Percentiles rank a stretch among this genome's conserved stretches.
These are phyloP conservation scores for Ichneumoninae sp. DNA, from an alignment of 2,888 invertebrate genomes.

Conservation along the genomic window DNA sequence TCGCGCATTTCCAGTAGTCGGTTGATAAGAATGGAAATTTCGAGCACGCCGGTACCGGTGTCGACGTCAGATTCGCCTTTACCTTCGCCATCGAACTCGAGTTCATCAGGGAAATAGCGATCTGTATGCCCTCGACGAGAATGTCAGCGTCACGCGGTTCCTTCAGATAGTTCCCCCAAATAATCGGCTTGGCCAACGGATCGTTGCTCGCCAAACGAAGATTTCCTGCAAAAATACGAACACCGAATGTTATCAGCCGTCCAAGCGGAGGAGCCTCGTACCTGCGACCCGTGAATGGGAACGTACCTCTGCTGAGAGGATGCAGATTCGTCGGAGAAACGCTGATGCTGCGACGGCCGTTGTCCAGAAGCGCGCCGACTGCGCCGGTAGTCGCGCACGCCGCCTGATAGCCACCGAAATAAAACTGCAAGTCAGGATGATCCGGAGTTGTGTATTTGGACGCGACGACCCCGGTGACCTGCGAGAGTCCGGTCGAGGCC, in stretches of 20 bases:
- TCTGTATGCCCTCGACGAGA: constrained; percentile 87
- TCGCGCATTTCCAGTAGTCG: constrained; percentile 91
- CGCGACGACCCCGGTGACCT: constrained; percentile 88
- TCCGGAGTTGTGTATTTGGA: constrained; percentile 86
- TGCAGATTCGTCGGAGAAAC: constrained; percentile 88
- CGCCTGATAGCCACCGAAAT: constrained; percentile 88
- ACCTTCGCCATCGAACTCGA: constrained; percentile 84
- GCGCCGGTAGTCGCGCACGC: constrained; percentile 86
- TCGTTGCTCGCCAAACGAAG: constrained; percentile 87
- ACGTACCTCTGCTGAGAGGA: constrained; percentile 88
- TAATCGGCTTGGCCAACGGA: constrained; percentile 90
- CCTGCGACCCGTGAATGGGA: not conserved
- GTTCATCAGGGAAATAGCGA: constrained; percentile 86
- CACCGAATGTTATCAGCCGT: not conserved
- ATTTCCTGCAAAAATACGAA: constrained; percentile 70
- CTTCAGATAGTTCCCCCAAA: constrained; percentile 91
- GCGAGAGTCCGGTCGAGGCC: constrained; percentile 87
- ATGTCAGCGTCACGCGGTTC: constrained; percentile 88
- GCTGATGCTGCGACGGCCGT: constrained; percentile 79
- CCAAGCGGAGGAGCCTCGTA: not conserved
- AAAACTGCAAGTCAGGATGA: constrained; percentile 89
- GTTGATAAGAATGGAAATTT: constrained; percentile 85
- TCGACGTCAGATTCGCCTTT: constrained; percentile 76
- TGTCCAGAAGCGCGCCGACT: constrained; percentile 81
- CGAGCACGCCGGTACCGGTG: constrained; percentile 76